Base-by-base conservation (phyloP, 2,888 invertebrate genomes). In the Epinotia demarniana region DNA sequence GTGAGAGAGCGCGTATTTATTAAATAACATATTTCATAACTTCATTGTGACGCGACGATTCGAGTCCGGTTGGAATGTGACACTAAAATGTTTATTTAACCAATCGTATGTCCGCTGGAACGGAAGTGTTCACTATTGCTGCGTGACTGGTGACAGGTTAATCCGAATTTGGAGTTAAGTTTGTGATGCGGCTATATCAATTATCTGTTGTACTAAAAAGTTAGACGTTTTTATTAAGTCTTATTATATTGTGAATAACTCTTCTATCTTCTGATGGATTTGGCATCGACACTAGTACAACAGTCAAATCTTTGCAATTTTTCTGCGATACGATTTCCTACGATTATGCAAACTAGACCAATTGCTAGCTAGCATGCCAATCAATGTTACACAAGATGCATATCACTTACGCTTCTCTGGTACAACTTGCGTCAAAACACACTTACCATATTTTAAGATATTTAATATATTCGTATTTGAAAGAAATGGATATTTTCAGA, bases 21-120 rank as follows among this genome's bases (percentile, higher is more conserved):
- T 60, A 58, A 58, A 58, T 69, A 23, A 68, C 58, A 57, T 58
- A 58, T 68, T 68, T 69, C 58, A 69, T 69, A 69, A 69, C 46
- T 69, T 57, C 60, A 60, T 46, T 60, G 23, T 6, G 58, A 43
- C 69, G 23, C 69, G 68, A 57, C 23, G 58, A 46, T 60, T 39
- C 18, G 68, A 57, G 57, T 57, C 33, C 43, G 19, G 16, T 19
- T 19, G 19, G 68, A 68, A 66, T 66, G 67, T 13, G 58, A 69
- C 69, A 60, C 33, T 11, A 58, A 13, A 61, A 46, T 69, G 60
- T 69, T 69, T 69, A 60, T 69, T 60, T 69, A 69, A 69, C 69
- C 43, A 69, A 27, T n/a, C 11, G 57, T 68, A 58, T 27, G 27
- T 39, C 8, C 13, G 4, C 8, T 39, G 46, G 23, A 46, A 19